A percentile compares a stretch with the other conserved stretches of the same genome.
These are phyloP conservation scores for Pammene aurita DNA, from an alignment of 2,888 invertebrate genomes.

Conservation along the genomic window DNA sequence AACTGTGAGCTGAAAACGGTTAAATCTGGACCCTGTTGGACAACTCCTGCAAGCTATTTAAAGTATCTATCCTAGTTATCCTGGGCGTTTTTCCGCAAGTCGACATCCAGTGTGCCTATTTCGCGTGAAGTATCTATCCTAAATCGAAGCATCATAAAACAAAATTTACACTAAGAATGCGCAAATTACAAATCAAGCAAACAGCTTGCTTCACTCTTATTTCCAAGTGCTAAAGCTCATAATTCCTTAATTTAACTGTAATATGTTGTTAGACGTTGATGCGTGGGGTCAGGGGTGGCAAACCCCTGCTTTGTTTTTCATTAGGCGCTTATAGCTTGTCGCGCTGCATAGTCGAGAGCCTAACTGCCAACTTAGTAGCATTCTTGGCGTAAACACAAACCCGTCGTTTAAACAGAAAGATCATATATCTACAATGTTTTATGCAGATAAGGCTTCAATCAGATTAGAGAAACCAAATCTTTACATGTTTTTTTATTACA, in stretches of 20 bases:
- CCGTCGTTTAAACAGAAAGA: slow-evolving; percentile 25
- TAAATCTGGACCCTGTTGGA: not conserved
- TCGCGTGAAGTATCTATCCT: not conserved
- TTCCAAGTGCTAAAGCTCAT: slow-evolving; percentile 35
- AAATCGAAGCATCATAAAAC: slow-evolving; percentile 15
- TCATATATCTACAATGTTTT: not conserved
- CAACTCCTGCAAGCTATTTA: slow-evolving; percentile 12
- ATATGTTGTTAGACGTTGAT: slow-evolving; percentile 56
- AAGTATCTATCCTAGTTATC: no score
- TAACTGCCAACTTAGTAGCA: slow-evolving; percentile 54
- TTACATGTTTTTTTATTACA: no score
- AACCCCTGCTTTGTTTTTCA: slow-evolving; percentile 72
- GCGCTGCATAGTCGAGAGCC: slow-evolving; percentile 51
- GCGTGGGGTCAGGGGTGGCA: slow-evolving; percentile 53
- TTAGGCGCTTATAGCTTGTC: slow-evolving; percentile 63
- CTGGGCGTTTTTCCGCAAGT: no score
- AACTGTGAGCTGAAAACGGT: no score
- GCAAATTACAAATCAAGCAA: slow-evolving; percentile 1
- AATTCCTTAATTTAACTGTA: slow-evolving; percentile 32
- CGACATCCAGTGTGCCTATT: no score
- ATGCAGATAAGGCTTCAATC: not conserved
- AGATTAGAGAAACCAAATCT: not conserved
- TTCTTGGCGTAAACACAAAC: slow-evolving; percentile 49
- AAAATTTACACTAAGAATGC: slow-evolving; percentile 21
- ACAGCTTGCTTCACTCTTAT: slow-evolving; percentile 18